A percentile compares a stretch with the other conserved stretches of the same genome.
phyloP scores from a whole-genome alignment of 2,797 vertebrate genomes.

The Cyprinodon diabolis region DNA sequence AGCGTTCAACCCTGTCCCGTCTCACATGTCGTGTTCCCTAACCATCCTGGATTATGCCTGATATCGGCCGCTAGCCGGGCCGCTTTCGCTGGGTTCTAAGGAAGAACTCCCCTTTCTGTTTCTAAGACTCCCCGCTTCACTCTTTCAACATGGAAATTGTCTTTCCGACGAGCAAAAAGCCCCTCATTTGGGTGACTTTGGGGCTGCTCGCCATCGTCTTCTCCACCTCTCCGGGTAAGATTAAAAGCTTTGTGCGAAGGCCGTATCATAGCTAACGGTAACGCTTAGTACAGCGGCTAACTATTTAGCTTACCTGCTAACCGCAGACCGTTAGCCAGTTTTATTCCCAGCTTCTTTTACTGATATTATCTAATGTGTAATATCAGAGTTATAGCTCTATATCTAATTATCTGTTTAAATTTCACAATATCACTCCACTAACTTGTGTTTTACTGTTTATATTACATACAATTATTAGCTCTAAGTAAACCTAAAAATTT shows the following conservation, averaged over 20 bases:
- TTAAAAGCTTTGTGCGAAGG: conserved; percentile 44
- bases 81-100: background rate
- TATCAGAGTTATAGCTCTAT: background rate
- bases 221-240: conserved; percentile 78
- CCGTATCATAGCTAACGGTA: conserved; percentile 39
- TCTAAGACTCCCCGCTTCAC: background rate
- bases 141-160: conserved; percentile 34
- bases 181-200: conserved; percentile 62
- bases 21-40: conserved; percentile 7
- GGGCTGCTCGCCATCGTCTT: conserved; percentile 70
- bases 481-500: too few relatives aligned
- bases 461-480: too few relatives aligned
- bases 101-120: background rate
- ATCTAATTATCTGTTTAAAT: background rate
- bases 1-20: conserved; percentile 34
- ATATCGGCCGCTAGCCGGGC: conserved; percentile 31
- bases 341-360: background rate
- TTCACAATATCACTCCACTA: background rate
- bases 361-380: background rate
- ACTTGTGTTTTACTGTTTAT: background rate
- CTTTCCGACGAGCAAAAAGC: conserved; percentile 61
- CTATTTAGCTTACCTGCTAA: background rate
- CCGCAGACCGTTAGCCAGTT: background rate
- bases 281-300: too few relatives aligned
- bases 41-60: conserved; percentile 36